Evolutionary conservation across 2,797 vertebrate species (phyloP), one percentile per base, ranked within the genome.

Genomic region (Ibycter americanus): DNA sequence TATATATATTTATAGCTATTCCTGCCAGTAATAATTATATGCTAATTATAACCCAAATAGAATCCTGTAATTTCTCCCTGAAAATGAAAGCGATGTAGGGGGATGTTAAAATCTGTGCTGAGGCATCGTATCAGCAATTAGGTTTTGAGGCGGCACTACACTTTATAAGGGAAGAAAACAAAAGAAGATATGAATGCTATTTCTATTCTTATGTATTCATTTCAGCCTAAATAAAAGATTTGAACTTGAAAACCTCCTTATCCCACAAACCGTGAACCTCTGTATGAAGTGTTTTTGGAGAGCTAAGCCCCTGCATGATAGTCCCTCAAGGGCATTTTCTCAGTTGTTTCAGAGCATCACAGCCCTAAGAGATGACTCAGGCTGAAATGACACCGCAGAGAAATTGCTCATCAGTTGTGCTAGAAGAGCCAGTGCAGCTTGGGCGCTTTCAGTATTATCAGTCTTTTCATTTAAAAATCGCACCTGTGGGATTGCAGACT

Each of bases 11-110:
- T 97, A 93, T 97, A 95, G 92, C 54, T 80, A 78, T 92, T 95
- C 71, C 87, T 96, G 91, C 78, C 86, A 87, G 96, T 97, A 95
- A 90, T 97, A 98, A 98, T 97, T 97, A 97, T 92, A 96, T 94
- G 88, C 96, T 97, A 97, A 97, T 98, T 97, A 89, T 90, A 97
- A 89, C 92, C 93, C 93, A 89, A 93, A 97, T 91, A 95, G 87
- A 95, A 90, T 88, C 92, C 84, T 90, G 80, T 93, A 93, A 86
- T 72, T 97, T 96, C 90, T 96, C 56, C 42, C 78, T 83, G 66
- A 93, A 96, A 97, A 92, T 89, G 71, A 94, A 96, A 90, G 71
- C 3, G 0, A 76, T 93, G 76, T 47, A 40, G 62, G 58, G 58
- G 93, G 65, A 88, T 92, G 86, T 86, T 98, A 91, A 96, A 95